Conservation (phyloP, 2,113 vertebrate genomes). For the Eolophus roseicapilla region DNA sequence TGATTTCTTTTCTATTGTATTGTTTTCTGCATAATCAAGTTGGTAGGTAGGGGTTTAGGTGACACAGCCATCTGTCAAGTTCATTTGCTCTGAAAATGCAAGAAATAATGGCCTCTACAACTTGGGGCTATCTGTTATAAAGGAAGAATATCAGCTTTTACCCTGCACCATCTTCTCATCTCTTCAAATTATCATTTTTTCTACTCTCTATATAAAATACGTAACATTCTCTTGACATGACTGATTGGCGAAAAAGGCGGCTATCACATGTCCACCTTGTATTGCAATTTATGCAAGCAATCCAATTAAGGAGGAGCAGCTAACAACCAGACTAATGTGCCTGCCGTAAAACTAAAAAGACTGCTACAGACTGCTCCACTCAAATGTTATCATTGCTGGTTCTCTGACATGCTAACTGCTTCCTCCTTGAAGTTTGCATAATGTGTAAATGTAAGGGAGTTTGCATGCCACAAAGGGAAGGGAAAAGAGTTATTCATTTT, state of each 20-base stretch:
- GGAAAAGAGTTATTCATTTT: background rate
- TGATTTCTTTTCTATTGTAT: slow-evolving; percentile 99
- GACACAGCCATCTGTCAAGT: slow-evolving; percentile 99
- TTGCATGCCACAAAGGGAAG: background rate
- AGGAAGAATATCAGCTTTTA: slow-evolving; percentile 79
- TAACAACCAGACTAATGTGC: slow-evolving; percentile 49
- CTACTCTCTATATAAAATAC: slow-evolving; percentile 64
- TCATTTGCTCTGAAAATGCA: slow-evolving; percentile 99
- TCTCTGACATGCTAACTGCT: slow-evolving; percentile 4
- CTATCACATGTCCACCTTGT: slow-evolving; percentile 74
- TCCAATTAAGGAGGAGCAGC: slow-evolving; percentile 79
- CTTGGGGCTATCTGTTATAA: slow-evolving; percentile 92
- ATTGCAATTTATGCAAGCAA: slow-evolving; percentile 84
- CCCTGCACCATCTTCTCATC: slow-evolving; percentile 70
- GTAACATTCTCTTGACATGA: slow-evolving; percentile 61
- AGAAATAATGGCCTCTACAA: slow-evolving; percentile 93
- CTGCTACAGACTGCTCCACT: background rate
- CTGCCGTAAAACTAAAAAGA: slow-evolving; percentile 50
- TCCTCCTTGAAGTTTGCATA: slow-evolving; percentile 37
- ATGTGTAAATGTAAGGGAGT: background rate
- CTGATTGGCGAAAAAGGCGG: slow-evolving; percentile 51
- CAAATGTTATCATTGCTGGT: background rate
- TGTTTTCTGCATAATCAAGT: slow-evolving; percentile 99
- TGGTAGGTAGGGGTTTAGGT: slow-evolving; percentile 98
- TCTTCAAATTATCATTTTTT: slow-evolving; percentile 76